Percentiles rank a stretch among this genome's conserved stretches.
These are phyloP conservation scores for Drosophila subsilvestris DNA, from an alignment of 2,888 invertebrate species.

Conservation along the genomic window DNA sequence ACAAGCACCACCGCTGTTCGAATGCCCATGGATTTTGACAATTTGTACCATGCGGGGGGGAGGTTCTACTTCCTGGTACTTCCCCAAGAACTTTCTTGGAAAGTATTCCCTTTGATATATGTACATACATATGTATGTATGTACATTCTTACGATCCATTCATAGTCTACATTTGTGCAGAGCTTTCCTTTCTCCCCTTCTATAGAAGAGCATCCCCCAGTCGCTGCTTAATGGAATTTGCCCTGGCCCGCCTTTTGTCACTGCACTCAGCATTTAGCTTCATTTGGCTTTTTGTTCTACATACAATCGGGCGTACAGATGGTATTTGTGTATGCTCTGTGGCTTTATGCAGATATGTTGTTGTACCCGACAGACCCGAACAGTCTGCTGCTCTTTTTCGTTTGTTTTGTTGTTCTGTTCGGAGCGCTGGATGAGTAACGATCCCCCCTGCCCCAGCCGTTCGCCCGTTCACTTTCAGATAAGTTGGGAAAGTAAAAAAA, in stretches of 20 bases:
- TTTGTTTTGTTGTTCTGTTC: slow-evolving; percentile 24
- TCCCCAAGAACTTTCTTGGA: background rate
- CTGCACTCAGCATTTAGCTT: slow-evolving; percentile 73
- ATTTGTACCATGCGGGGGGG: background rate
- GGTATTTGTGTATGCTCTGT: slow-evolving; percentile 20
- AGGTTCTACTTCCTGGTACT: background rate
- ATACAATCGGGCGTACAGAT: slow-evolving; percentile 22
- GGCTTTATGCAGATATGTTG: slow-evolving; percentile 47
- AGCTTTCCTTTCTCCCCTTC: slow-evolving; percentile 24
- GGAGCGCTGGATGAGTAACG: slow-evolving; percentile 51
- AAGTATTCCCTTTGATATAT: background rate
- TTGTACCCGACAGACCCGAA: slow-evolving; percentile 35
- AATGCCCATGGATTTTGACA: background rate
- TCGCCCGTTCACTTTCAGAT: slow-evolving; percentile 76
- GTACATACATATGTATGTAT: too few species aligned
- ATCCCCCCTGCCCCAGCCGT: slow-evolving; percentile 22
- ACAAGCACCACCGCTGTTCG: background rate
- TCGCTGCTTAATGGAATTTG: slow-evolving; percentile 20
- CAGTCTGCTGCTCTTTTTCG: slow-evolving; percentile 23
- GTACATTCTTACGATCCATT: background rate
- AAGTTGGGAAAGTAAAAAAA: slow-evolving; percentile 74
- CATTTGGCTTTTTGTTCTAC: slow-evolving; percentile 73
- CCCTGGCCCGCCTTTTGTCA: slow-evolving; percentile 60
- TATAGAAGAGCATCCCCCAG: slow-evolving; percentile 18
- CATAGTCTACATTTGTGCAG: slow-evolving; percentile 16